These are phyloP conservation scores for Lithophane leautieri DNA, from an alignment of 2,888 invertebrate genomes.

Conservation along the genomic window DNA sequence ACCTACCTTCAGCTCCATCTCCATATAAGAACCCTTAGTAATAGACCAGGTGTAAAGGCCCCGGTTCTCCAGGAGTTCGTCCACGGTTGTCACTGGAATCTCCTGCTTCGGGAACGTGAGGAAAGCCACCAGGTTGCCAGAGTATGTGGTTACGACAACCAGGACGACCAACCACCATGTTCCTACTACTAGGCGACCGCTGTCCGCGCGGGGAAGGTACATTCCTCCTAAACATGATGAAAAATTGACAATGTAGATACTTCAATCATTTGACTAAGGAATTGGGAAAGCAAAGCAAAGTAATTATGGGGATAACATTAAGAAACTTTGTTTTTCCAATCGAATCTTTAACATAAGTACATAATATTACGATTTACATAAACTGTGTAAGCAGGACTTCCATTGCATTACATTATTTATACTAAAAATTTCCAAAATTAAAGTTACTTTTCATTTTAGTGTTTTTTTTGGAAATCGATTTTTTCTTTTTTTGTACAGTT, in stretches of 20 bases:
- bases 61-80: constrained; percentile 91
- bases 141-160: constrained; percentile 97
- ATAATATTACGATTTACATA: neutral
- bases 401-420: no score
- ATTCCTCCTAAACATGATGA: constrained; percentile 93
- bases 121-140: constrained; percentile 97
- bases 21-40: constrained; percentile 93
- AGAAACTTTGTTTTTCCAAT: neutral
- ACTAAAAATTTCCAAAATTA: no score
- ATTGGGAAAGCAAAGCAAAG: neutral
- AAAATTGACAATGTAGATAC: neutral
- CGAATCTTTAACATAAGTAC: neutral
- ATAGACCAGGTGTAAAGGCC: constrained; percentile 94
- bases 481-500: no score
- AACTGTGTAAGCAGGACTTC: no score
- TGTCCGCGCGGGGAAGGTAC: constrained; percentile 95
- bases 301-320: neutral
- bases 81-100: constrained; percentile 92
- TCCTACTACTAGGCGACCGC: constrained; percentile 95
- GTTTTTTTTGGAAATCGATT: no score
- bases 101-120: constrained; percentile 97
- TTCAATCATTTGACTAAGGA: neutral
- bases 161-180: constrained; percentile 98
- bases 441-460: no score
- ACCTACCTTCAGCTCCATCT: constrained; percentile 88